A percentile compares a stretch with the other conserved stretches of the same genome.
Conservation (phyloP, 2,113 vertebrate species). For the Hyperopisus bebe region DNA sequence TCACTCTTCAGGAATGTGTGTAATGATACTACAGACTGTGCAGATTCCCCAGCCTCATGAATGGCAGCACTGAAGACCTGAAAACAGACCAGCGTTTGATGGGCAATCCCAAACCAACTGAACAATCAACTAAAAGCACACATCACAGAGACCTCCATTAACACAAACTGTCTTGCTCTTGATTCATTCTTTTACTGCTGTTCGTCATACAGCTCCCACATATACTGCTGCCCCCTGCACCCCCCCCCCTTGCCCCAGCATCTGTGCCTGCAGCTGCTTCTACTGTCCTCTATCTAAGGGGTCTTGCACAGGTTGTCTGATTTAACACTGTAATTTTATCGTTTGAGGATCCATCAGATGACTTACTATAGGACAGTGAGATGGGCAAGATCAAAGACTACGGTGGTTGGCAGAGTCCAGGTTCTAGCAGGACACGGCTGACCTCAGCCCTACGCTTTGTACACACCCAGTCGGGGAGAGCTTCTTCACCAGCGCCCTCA, state of each 20-base stretch:
- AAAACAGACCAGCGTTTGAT: not conserved
- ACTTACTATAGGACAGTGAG: not conserved
- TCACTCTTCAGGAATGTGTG: not conserved
- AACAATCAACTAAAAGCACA: not conserved
- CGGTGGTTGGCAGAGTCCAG: not conserved
- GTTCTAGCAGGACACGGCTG: not conserved
- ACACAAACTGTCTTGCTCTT: not conserved
- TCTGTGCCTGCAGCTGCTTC: not conserved
- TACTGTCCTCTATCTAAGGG: not conserved
- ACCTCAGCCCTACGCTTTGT: not conserved
- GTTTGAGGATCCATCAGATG: not conserved
- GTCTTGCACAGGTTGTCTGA: not conserved
- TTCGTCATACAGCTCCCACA: not conserved
- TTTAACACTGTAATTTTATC: not conserved
- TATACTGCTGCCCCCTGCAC: not conserved
- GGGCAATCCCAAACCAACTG: not conserved
- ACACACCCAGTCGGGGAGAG: slow-evolving; percentile 30
- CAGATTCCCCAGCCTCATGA: not conserved
- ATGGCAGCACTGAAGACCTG: not conserved
- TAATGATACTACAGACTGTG: not conserved
- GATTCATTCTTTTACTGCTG: not conserved
- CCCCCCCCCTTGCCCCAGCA: not conserved
- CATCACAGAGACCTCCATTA: not conserved
- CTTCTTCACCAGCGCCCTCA: slow-evolving; percentile 36
- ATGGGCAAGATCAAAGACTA: not conserved